Base-by-base conservation (phyloP, 2,888 invertebrate species). In the Acrobasis suavella region DNA sequence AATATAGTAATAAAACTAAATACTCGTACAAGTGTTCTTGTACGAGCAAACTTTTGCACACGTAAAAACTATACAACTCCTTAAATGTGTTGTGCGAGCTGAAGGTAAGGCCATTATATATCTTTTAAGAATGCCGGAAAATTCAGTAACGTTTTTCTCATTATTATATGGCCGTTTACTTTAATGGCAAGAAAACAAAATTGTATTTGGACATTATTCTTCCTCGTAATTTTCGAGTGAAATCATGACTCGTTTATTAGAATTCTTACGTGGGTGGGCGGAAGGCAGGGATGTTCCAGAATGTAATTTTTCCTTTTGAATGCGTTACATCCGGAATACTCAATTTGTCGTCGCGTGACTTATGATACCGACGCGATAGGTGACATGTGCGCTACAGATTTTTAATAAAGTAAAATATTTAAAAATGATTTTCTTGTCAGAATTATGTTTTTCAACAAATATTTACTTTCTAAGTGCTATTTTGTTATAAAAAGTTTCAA, bases 1-100 rank as follows among this genome's bases (percentile, higher is more conserved):
- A 52, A 60, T 22, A 46, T 16, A 51, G 58, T 61, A 56, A 55
- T 58, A 61, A 63, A 64, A 60, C 60, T 60, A 52, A 60, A 60
- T 60, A 60, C 60, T 60, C 55, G 49, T 55, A 51, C 37, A 38
- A 55, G 46, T 49, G 52, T 22, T 49, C 38, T 12, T 62, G 58
- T 38, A 52, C 39, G 60, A 60, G 42, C 39, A 52, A 60, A 60
- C 38, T 51, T 60, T 60, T 17, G 60, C 52, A 38, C 51, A 50
- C 37, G 51, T 51, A 60, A 17, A 42, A 60, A 60, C 60, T 60
- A 52, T 56, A 60, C 51, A 51, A 59, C 50, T 52, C 51, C 51
- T 22, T 39, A 50, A 46, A 1, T 37, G 50, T 50, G 15, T 56
- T 16, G 39, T n/a, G 16, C 32, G 22, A 49, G 42, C 50, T 39